Base-by-base conservation (phyloP, 1,140 invertebrate genomes). In the Phthorimaea operculella region DNA sequence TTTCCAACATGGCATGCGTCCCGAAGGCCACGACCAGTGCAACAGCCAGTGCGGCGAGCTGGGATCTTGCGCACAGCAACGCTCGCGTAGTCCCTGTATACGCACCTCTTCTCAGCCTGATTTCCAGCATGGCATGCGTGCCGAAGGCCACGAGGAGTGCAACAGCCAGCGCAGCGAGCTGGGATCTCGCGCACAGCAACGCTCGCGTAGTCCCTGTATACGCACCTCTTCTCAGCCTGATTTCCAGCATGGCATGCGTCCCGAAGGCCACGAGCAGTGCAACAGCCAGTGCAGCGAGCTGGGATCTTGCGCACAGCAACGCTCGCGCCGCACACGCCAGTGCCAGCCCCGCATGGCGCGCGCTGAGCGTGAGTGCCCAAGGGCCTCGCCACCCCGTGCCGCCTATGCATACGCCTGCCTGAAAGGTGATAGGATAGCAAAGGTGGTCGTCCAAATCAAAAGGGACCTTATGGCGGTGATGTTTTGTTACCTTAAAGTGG, bases 321-420 rank as follows among this genome's bases (percentile, higher is more conserved):
- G 70, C 58, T 0, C 83, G 67, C 28, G 80, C 79, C 0, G 61
- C 68, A 33, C 77, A 76, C 8, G 79, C 79, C 4, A 80, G 58
- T 1, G 78, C 74, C 42, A 83, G 57, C 4, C 81, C 84, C 0
- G 70, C 66, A 61, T 81, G 76, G 6, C 82, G 70, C 12, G 82
- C 70, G 0, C 65, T 64, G 48, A 84, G 56, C 15, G 72, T 70
- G 9, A 73, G 57, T 0, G 82, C 70, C 72, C 80, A 79, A 6
- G 79, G 73, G 0, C 83, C 83, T 9, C 80, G 79, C 73, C 79
- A 81, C 4, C 75, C 76, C 0, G 73, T 66, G 0, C 82, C 83
- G 12, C 83, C 84, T 0, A 86, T 73, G 52, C 81, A 77, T 14
- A 74, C 51, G 2, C 78, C 76, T 0, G 63, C 58, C 80, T 83